A percentile compares a stretch with the other conserved stretches of the same genome.
Conservation (phyloP, 2,797 vertebrate species). For the Scyliorhinus canicula region DNA sequence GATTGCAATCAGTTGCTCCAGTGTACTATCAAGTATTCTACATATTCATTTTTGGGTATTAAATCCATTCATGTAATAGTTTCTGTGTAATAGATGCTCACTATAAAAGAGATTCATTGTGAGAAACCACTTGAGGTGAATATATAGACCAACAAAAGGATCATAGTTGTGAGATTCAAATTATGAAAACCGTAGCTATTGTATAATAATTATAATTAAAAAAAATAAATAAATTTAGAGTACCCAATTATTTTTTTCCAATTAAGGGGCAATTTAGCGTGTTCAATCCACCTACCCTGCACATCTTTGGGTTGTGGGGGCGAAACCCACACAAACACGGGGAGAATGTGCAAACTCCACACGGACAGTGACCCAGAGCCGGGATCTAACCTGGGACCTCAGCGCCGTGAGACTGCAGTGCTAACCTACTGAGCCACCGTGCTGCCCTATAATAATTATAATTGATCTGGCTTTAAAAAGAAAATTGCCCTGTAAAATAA, state of each 20-base stretch:
- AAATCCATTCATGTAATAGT: background rate
- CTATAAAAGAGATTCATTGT: background rate
- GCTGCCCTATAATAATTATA: background rate
- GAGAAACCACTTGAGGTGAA: background rate
- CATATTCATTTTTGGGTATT: background rate
- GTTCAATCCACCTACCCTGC: no score
- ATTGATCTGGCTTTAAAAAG: background rate
- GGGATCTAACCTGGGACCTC: no score
- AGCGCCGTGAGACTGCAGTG: no score
- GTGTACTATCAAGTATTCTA: background rate
- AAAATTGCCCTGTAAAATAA: background rate
- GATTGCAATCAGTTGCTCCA: background rate
- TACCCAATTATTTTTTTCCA: no score
- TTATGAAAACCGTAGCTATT: background rate
- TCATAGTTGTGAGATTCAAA: background rate
- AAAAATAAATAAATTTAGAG: no score
- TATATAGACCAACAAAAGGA: constrained; percentile 16
- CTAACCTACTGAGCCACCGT: no score
- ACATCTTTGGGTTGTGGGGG: no score
- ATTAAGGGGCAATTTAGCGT: no score
- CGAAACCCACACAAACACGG: no score
- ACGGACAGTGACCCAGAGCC: no score
- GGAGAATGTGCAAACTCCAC: no score
- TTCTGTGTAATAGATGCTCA: background rate
- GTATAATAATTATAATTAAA: background rate